Evolutionary conservation across 2,888 invertebrate species (phyloP), one percentile per base, ranked within the genome.

Genomic region (Thereva nobilitata): DNA sequence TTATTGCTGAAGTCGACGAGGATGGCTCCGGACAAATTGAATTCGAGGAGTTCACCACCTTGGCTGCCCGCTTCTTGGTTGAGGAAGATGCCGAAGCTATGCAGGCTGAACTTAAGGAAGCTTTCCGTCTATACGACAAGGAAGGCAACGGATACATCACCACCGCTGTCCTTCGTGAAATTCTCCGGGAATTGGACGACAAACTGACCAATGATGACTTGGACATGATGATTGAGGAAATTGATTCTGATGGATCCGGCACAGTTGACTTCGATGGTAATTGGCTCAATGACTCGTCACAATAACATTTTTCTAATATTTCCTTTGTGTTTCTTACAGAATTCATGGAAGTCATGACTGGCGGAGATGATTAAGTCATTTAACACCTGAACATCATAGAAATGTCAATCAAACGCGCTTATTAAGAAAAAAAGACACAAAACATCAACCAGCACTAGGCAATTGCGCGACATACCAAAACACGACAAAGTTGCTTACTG

Each of bases 241-340:
- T 97, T 78, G 97, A 97, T 83, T 92, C 95, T 63, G 97, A 97
- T 80, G 97, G 97, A 70, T 96, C 96, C 9, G 97, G 97, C 72
- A 97, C 97, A 53, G 96, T 98, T 73, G 97, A 98, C 82, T 98
- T 97, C 82, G 96, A 98, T 85, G 97, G 97, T 96, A 84, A 80
- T 78, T 50, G 5, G n/a, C 5, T 9, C 38, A 45, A 10, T 40
- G 34, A 45, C 23, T 50, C 23, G 37, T 47, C 6, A 7, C 10
- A 40, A 7, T 5, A 50, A 9, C 23, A 34, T 50, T 50, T 40
- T n/a, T 50, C 41, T 41, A 4, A 9, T 5, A 3, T 68, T 42
- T 23, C 2, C 63, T 72, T 73, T 69, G 23, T 23, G 2, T 23
- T 23, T 1, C 72, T 85, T 83, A 45, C 84, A 91, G 90, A 91